A percentile compares a stretch with the other conserved stretches of the same genome.
Evolutionary conservation across 2,888 invertebrate genomes (phyloP).

Genomic region (Agrotis ipsilon): DNA sequence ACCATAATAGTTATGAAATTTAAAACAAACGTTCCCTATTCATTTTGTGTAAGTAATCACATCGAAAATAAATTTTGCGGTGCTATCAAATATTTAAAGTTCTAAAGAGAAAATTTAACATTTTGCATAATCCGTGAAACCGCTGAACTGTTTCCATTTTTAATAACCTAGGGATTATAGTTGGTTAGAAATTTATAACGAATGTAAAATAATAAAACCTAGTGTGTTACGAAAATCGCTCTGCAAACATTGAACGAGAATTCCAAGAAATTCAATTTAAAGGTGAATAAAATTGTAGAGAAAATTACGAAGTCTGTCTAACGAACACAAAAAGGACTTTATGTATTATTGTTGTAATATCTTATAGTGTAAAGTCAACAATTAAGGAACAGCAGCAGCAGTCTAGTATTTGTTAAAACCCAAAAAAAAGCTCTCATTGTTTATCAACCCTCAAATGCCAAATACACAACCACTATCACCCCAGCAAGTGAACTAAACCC

Average conservation of each 20-base stretch:
- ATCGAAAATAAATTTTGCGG: slow-evolving; percentile 37
- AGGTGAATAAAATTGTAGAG: neutral
- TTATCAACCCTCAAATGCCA: slow-evolving; percentile 22
- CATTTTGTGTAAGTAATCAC: slow-evolving; percentile 42
- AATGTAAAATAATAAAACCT: slow-evolving; percentile 16
- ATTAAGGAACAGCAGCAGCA: too few species aligned
- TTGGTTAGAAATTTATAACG: slow-evolving; percentile 11
- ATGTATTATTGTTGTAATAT: too few species aligned
- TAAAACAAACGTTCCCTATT: slow-evolving; percentile 41
- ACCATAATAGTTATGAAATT: slow-evolving; percentile 66
- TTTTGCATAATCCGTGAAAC: slow-evolving; percentile 48
- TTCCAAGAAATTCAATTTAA: neutral
- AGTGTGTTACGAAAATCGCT: slow-evolving; percentile 11
- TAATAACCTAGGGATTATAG: slow-evolving; percentile 25
- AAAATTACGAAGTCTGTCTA: neutral
- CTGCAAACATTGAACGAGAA: neutral
- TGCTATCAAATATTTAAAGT: slow-evolving; percentile 43
- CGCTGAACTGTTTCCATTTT: slow-evolving; percentile 42
- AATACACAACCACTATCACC: slow-evolving; percentile 8
- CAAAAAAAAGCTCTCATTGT: neutral
- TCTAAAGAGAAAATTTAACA: slow-evolving; percentile 31
- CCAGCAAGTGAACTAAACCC: slow-evolving; percentile 45
- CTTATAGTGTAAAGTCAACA: neutral
- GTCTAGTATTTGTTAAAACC: too few species aligned
- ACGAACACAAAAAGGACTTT: neutral